phyloP scores from a whole-genome alignment of 2,888 invertebrate genomes.

The Sarcophaga caerulescens region DNA sequence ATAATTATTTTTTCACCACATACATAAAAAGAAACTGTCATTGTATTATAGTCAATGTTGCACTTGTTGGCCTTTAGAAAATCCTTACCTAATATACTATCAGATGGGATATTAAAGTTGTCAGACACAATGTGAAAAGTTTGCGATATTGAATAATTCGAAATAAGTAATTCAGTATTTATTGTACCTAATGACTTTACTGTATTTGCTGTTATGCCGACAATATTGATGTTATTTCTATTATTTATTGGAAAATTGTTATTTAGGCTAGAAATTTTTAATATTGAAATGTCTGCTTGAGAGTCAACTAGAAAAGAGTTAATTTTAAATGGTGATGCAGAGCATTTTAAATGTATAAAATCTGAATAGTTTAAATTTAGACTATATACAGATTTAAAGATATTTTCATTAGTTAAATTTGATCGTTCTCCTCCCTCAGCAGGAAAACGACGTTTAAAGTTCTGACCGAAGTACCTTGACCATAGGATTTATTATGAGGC shows the following conservation, averaged over 20 bases:
- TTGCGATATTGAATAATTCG: constrained; percentile 18
- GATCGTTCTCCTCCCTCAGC: too few species aligned
- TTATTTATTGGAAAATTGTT: neutral
- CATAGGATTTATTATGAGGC: too few species aligned
- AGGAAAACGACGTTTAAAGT: too few species aligned
- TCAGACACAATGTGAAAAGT: constrained; percentile 7
- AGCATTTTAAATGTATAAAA: constrained; percentile 15
- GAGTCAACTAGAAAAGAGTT: neutral
- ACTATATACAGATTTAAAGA: too few species aligned
- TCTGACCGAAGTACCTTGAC: too few species aligned
- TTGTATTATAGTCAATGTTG: constrained; percentile 33
- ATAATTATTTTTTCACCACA: constrained; percentile 27
- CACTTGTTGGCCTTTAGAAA: too few species aligned
- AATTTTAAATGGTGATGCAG: neutral
- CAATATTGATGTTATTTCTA: too few species aligned
- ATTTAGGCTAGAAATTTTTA: neutral
- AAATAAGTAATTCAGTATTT: neutral
- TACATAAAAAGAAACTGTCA: constrained; percentile 2
- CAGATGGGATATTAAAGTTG: too few species aligned
- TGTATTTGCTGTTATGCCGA: too few species aligned
- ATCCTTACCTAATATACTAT: too few species aligned
- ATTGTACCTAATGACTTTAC: neutral
- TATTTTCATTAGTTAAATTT: too few species aligned
- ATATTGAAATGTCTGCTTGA: too few species aligned
- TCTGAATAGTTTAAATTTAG: constrained; percentile 31